Evolutionary conservation across 2,888 invertebrate species (phyloP).

Genomic region (Mesorhabditis spiculigera): DNA sequence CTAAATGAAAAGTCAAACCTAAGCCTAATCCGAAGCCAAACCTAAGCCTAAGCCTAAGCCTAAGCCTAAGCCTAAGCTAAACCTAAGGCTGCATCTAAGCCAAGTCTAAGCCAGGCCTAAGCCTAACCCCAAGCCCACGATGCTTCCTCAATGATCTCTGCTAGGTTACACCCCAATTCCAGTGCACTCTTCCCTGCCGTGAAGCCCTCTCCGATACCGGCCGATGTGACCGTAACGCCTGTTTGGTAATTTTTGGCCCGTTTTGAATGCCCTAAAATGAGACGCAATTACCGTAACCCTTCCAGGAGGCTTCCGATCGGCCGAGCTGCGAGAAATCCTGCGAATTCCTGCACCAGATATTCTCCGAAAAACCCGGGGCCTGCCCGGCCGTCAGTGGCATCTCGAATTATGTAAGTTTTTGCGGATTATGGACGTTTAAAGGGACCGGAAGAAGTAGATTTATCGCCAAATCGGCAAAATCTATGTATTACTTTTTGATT

Average conservation of each 20-base stretch:
- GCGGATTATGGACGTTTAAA: background rate
- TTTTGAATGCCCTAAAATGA: no score
- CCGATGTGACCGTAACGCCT: background rate
- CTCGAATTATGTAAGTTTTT: conserved; percentile 30
- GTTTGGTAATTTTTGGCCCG: background rate
- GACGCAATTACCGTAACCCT: no score
- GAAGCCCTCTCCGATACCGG: conserved; percentile 33
- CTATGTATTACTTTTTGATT: background rate
- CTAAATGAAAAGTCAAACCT: no score
- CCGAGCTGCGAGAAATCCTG: conserved; percentile 55
- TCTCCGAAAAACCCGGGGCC: conserved; percentile 56
- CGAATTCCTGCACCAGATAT: conserved; percentile 55
- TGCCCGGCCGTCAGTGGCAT: conserved; percentile 53
- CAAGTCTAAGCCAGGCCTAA: no score
- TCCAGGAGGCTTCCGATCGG: conserved; percentile 8
- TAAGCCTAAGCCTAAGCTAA: no score
- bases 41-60: no score
- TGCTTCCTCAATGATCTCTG: no score
- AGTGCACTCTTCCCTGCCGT: conserved; percentile 53
- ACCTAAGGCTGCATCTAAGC: no score
- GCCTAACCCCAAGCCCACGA: no score
- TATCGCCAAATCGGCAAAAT: background rate
- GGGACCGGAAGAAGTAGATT: background rate
- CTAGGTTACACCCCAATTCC: conserved; percentile 19
- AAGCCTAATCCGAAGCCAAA: no score